phyloP scores from a whole-genome alignment of 2,797 vertebrate species.

The Emydoidea blandingii region DNA sequence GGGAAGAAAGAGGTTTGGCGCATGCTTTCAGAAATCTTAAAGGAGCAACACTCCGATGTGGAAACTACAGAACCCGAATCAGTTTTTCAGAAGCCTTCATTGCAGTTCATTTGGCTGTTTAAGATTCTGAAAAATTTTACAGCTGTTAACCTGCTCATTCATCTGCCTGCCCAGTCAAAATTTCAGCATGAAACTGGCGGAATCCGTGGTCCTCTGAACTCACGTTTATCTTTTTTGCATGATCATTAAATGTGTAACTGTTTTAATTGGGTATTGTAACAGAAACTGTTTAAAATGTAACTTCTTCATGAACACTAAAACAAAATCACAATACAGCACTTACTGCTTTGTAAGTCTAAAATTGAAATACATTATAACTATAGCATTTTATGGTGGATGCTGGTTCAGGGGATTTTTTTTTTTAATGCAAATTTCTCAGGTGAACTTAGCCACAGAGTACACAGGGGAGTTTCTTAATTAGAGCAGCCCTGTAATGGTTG shows the following conservation, averaged over 20 bases:
- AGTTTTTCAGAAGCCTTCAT: neutral
- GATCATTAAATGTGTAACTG: neutral
- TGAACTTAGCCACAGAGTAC: neutral
- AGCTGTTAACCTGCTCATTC: neutral
- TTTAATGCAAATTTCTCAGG: neutral
- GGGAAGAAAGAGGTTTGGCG: too few relatives aligned
- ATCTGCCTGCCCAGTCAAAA: too few relatives aligned
- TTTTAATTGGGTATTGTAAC: neutral
- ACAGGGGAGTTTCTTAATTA: neutral
- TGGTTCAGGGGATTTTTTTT: neutral
- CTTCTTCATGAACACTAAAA: neutral
- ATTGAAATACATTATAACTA: conserved; percentile 15
- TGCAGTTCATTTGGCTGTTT: neutral
- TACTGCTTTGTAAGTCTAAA: neutral
- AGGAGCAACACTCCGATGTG: too few relatives aligned
- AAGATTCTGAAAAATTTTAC: neutral
- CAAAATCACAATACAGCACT: neutral
- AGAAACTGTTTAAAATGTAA: conserved; percentile 5
- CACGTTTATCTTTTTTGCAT: neutral
- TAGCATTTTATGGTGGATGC: neutral
- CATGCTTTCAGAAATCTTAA: too few relatives aligned
- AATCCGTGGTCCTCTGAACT: neutral
- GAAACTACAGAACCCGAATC: neutral
- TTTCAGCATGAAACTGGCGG: neutral
- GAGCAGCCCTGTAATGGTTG: neutral